Percentiles rank a stretch among this genome's conserved stretches.
phyloP scores from a whole-genome alignment of 2,888 invertebrate species.

The Dicranocentrus wangi region DNA sequence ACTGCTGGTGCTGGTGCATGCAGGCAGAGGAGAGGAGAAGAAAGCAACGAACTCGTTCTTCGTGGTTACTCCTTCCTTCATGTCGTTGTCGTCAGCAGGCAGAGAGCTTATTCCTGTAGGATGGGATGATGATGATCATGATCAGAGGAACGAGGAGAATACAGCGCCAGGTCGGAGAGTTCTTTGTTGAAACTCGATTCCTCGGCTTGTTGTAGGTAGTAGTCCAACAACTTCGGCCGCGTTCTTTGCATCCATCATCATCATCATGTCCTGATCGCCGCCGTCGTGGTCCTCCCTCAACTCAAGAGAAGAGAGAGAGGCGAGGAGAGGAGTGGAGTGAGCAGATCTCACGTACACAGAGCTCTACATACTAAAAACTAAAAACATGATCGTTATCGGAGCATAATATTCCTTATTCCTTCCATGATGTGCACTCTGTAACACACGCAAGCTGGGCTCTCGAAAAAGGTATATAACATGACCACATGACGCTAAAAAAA shows the following conservation, averaged over 20 bases:
- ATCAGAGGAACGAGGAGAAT: neutral
- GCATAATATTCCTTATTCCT: too few species aligned
- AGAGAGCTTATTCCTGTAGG: too few species aligned
- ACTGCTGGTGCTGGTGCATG: too few species aligned
- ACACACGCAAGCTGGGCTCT: too few species aligned
- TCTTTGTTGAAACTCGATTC: conserved; percentile 27
- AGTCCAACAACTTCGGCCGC: neutral
- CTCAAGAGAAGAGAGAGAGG: neutral
- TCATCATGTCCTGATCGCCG: neutral
- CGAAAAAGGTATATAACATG: too few species aligned
- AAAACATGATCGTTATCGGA: too few species aligned
- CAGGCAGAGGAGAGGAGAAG: neutral
- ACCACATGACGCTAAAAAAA: too few species aligned
- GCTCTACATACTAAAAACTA: too few species aligned
- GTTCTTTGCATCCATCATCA: conserved; percentile 1
- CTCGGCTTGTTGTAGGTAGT: neutral
- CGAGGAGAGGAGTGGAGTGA: too few species aligned
- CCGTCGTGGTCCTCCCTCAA: neutral
- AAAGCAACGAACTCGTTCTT: conserved; percentile 40
- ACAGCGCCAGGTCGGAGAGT: conserved; percentile 14
- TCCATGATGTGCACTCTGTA: too few species aligned
- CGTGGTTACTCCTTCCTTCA: neutral
- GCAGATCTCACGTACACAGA: too few species aligned
- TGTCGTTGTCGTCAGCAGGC: conserved; percentile 14
- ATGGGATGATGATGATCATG: neutral